These are phyloP conservation scores for Meloe dianella DNA, from an alignment of 2,888 invertebrate genomes.

Conservation along the genomic window DNA sequence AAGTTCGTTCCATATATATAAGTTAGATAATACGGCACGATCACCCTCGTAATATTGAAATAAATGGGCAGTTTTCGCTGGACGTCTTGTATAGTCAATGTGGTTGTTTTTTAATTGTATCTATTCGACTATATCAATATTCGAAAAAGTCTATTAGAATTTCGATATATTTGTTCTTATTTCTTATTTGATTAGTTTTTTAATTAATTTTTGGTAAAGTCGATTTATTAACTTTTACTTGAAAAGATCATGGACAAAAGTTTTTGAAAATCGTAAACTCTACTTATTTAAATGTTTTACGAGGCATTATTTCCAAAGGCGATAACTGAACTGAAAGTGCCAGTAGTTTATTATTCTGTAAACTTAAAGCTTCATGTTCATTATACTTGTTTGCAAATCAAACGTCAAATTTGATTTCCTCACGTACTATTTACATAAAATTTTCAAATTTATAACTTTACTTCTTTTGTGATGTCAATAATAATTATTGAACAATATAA, in stretches of 20 bases:
- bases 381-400: conserved; percentile 11
- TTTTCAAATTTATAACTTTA: neutral
- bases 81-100: too few species aligned
- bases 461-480: neutral
- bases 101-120: too few species aligned
- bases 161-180: neutral
- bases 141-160: neutral
- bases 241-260: neutral
- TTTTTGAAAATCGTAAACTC: conserved; percentile 1
- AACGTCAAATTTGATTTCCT: conserved; percentile 7
- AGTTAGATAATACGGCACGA: too few species aligned
- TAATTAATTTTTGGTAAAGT: neutral
- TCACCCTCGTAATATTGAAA: too few species aligned
- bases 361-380: conserved; percentile 1
- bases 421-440: neutral
- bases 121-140: neutral
- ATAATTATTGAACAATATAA: neutral
- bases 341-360: conserved; percentile 12
- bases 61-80: too few species aligned
- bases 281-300: conserved; percentile 11
- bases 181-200: neutral
- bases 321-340: conserved; percentile 3
- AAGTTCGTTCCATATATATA: too few species aligned
- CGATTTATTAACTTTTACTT: conserved; percentile 3
- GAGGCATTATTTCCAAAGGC: conserved; percentile 9